Evolutionary conservation across 2,888 invertebrate genomes (phyloP), one percentile per base, ranked within the genome.

Genomic region (Netelia virgata): DNA sequence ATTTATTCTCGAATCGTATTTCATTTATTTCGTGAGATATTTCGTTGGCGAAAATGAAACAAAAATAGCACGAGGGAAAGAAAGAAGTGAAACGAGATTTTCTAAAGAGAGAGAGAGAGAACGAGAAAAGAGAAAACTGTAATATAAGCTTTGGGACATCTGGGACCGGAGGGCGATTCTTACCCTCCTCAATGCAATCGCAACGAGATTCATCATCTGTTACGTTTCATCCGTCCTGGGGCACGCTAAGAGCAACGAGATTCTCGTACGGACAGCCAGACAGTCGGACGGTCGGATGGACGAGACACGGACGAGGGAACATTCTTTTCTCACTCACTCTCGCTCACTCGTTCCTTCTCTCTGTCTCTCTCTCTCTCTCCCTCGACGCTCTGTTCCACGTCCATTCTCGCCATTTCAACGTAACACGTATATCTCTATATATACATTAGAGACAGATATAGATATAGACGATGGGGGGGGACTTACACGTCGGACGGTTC

Each of bases 201-300:
- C 23, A 43, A 64, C 64, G 63, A 64, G 72, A 79, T 79, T 79
- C 79, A 79, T 79, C 79, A n/a, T 64, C 43, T 70, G 50, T 43
- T 41, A 36, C 57, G 64, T 72, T 72, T 61, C 64, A 64, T 59
- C 57, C 50, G 63, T 78, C 43, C 36, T 1, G 23, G 28, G 28
- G 1, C 3, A 14, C 11, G 3, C 16, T 18, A 14, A n/a, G 36
- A 18, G 47, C 3, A 2, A 57, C 41, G 55, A 43, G 28, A 28
- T 28, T 28, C 28, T 28, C 28, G 5, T 28, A 61, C 55, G 50
- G 28, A 70, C 69, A 68, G 47, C 18, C 36, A n/a, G 50, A 69
- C 16, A 18, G 43, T 74, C 61, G 23, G 28, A 53, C 23, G 9
- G 14, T 3, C 14, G 50, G 11, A n/a, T 1, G 50, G 50, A 50